phyloP scores from a whole-genome alignment of 2,113 vertebrate genomes.

The Pituophis catenifer region DNA sequence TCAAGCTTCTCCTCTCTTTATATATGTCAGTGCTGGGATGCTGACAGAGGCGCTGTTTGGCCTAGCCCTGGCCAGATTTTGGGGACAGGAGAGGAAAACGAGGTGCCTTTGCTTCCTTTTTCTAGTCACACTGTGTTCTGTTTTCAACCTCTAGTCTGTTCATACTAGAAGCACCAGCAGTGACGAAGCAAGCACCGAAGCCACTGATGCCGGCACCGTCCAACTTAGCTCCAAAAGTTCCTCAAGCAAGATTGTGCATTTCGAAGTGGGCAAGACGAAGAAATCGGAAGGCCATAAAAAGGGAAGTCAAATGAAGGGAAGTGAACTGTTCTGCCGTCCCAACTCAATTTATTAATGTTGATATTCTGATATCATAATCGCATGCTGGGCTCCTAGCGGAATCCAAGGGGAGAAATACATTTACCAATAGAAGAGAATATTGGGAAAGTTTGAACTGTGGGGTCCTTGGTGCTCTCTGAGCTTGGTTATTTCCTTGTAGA shows the following conservation, averaged over 20 bases:
- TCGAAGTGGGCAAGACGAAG: not conserved
- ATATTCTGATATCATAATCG: too few species aligned
- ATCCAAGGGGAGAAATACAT: too few species aligned
- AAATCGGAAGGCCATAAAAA: slow-evolving; percentile 37
- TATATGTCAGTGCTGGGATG: too few species aligned
- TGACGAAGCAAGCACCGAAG: not conserved
- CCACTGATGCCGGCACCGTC: not conserved
- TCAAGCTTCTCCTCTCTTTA: too few species aligned
- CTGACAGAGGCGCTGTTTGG: not conserved
- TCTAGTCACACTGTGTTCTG: not conserved
- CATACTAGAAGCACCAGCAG: slow-evolving; percentile 18
- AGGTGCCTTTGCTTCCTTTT: not conserved
- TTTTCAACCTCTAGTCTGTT: not conserved
- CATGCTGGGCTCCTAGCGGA: too few species aligned
- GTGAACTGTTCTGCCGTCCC: too few species aligned
- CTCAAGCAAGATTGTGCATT: slow-evolving; percentile 10
- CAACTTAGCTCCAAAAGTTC: not conserved
- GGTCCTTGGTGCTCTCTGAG: too few species aligned
- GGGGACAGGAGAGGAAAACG: not conserved
- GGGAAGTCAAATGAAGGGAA: not conserved
- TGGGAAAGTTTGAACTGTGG: too few species aligned
- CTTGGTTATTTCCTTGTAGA: too few species aligned
- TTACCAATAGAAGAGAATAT: too few species aligned
- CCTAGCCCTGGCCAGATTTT: not conserved
- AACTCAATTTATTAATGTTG: too few species aligned